A percentile compares a stretch with the other conserved stretches of the same genome.
phyloP scores from a whole-genome alignment of 2,888 invertebrate genomes.

The Pecten maximus region DNA sequence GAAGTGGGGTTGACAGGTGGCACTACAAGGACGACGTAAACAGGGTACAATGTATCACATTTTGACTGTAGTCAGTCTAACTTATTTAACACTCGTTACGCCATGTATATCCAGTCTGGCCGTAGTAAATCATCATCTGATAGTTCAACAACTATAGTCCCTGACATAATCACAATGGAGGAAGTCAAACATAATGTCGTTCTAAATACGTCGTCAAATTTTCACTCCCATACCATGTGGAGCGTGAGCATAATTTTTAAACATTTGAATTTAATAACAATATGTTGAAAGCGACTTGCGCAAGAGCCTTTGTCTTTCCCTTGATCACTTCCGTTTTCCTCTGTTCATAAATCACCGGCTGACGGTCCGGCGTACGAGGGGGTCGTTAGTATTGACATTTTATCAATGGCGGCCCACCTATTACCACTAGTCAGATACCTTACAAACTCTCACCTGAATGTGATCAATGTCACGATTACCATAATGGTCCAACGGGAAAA shows the following conservation, averaged over 20 bases:
- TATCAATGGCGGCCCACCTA: conserved; percentile 20
- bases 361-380: conserved; percentile 2
- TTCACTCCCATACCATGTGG: not conserved
- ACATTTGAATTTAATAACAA: conserved; percentile 5
- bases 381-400: conserved; percentile 17
- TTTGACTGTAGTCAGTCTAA: not conserved
- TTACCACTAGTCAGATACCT: not conserved
- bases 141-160: not conserved
- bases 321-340: not conserved
- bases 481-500: not conserved
- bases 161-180: not conserved
- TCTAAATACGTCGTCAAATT: conserved; percentile 30
- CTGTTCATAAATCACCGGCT: conserved; percentile 1
- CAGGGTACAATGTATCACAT: not conserved
- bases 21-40: not conserved
- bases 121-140: conserved; percentile 13
- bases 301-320: conserved; percentile 3
- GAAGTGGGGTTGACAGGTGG: not conserved
- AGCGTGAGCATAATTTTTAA: conserved; percentile 23
- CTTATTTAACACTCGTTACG: not conserved
- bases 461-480: conserved; percentile 11
- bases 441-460: conserved; percentile 22
- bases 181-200: not conserved
- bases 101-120: not conserved
- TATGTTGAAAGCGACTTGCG: conserved; percentile 35